Base-by-base conservation (phyloP, 2,113 vertebrate genomes). In the Labrus mixtus region DNA sequence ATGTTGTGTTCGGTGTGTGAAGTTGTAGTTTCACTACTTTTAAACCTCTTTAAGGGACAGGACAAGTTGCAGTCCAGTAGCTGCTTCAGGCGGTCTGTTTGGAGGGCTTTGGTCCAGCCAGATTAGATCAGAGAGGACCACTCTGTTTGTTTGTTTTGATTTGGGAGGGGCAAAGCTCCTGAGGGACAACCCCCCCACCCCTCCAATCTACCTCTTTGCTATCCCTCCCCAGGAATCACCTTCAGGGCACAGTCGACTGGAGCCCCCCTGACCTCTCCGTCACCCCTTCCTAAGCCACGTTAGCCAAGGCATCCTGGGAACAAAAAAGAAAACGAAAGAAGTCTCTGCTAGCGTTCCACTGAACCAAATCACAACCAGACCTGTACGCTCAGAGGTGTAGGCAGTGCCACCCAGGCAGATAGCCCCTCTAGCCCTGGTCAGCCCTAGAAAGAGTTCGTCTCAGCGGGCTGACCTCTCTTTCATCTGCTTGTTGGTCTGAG, bases 61-160 rank as follows among this genome's bases (percentile, higher is more conserved):
- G 11, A 25, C 39, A 57, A 69, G 79, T 39, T 1, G 25, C 62
- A 25, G 71, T 23, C 37, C 45, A 59, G 70, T 78, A 77, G 77
- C 81, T 67, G 85, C 87, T 87, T 22, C 33, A 59, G 84, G 87
- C 81, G 10, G n/a, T 71, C 60, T 81, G 86, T 67, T 85, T 82
- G 64, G 69, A 84, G 84, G 81, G 81, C 76, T 91, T 90, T 74
- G 77, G 78, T 80, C 68, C 55, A 67, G 70, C 60, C 62, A 85
- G 87, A 93, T 91, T 88, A 93, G 85, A 93, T 92, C 89, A 92
- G 89, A 93, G 87, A 93, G 87, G 76, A 90, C 81, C 85, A 79
- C 82, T 85, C 82, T 93, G 90, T 93, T 91, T 94, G 89, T 93
- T 94, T 95, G 91, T 93, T 94, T 92, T 93, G 79, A 84, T 91